Conservation (phyloP, 2,888 invertebrate species). For the Craniophora ligustri region DNA sequence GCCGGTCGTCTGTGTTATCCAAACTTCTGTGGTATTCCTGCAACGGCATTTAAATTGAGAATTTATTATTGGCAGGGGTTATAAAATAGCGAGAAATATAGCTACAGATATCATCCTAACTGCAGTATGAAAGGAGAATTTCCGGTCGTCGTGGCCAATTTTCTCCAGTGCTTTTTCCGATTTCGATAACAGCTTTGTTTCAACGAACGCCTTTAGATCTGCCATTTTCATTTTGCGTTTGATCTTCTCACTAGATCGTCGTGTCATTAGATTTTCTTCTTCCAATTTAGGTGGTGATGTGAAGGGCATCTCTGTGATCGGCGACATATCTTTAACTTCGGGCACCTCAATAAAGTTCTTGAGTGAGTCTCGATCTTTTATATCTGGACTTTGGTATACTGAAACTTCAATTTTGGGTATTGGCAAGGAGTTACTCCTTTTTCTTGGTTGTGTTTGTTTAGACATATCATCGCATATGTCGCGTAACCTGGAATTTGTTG, state of each 20-base stretch:
- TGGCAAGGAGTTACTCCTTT: constrained; percentile 97
- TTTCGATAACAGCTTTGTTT: constrained; percentile 96
- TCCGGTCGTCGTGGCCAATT: constrained; percentile 94
- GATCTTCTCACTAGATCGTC: constrained; percentile 94
- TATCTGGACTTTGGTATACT: constrained; percentile 93
- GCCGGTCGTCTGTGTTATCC: constrained; percentile 93
- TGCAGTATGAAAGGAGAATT: constrained; percentile 86
- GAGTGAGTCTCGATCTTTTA: constrained; percentile 89
- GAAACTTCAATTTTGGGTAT: constrained; percentile 97
- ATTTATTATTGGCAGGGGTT: constrained; percentile 16
- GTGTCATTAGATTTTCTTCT: constrained; percentile 77
- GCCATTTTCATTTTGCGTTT: constrained; percentile 97
- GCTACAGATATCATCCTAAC: constrained; percentile 90
- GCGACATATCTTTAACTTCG: constrained; percentile 91
- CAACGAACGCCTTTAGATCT: constrained; percentile 96
- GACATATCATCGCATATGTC: constrained; percentile 96
- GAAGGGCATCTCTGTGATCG: constrained; percentile 88
- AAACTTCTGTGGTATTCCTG: constrained; percentile 95
- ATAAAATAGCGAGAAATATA: constrained; percentile 68
- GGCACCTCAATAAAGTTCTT: constrained; percentile 94
- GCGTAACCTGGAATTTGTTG: constrained; percentile 89
- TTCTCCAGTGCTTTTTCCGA: constrained; percentile 97
- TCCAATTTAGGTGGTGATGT: constrained; percentile 72
- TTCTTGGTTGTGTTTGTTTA: constrained; percentile 93
- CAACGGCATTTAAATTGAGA: constrained; percentile 47